Percentiles rank a stretch among this genome's conserved stretches.
phyloP scores from a whole-genome alignment of 2,797 vertebrate genomes.

The Chloroceryle amazona region DNA sequence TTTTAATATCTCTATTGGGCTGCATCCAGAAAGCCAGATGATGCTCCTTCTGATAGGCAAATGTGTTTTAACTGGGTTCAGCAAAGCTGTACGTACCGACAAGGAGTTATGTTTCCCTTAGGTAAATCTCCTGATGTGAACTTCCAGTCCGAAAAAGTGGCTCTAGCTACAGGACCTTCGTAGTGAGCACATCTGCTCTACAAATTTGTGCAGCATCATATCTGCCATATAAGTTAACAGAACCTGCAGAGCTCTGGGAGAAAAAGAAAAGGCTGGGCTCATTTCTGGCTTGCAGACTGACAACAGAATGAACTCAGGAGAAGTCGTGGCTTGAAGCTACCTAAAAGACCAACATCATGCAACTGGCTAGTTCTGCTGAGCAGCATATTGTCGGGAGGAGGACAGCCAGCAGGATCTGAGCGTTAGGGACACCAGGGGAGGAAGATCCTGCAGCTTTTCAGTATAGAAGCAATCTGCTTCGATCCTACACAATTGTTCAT shows the following conservation, averaged over 20 bases:
- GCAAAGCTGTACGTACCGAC: not conserved
- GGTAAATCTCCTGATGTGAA: slow-evolving; percentile 18
- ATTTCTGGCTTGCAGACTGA: not conserved
- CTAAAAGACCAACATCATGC: not conserved
- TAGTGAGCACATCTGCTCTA: not conserved
- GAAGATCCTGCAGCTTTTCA: not conserved
- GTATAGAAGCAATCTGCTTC: not conserved
- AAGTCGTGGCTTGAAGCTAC: not conserved
- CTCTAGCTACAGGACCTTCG: slow-evolving; percentile 21
- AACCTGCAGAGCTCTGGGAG: not conserved
- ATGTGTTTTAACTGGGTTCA: slow-evolving; percentile 20
- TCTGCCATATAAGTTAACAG: not conserved
- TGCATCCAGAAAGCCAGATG: slow-evolving; percentile 30
- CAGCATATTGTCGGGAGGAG: not conserved
- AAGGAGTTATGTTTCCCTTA: not conserved
- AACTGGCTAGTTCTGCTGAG: not conserved
- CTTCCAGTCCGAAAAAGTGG: not conserved
- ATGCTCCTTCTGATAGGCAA: not conserved
- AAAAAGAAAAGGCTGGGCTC: not conserved
- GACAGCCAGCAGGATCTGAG: not conserved
- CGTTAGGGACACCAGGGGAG: not conserved
- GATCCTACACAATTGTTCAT: not conserved
- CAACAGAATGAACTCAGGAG: not conserved
- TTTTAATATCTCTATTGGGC: slow-evolving; percentile 2
- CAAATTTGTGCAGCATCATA: not conserved